Evolutionary conservation across 2,888 invertebrate species (phyloP).

Genomic region (Autographa pulchrina): DNA sequence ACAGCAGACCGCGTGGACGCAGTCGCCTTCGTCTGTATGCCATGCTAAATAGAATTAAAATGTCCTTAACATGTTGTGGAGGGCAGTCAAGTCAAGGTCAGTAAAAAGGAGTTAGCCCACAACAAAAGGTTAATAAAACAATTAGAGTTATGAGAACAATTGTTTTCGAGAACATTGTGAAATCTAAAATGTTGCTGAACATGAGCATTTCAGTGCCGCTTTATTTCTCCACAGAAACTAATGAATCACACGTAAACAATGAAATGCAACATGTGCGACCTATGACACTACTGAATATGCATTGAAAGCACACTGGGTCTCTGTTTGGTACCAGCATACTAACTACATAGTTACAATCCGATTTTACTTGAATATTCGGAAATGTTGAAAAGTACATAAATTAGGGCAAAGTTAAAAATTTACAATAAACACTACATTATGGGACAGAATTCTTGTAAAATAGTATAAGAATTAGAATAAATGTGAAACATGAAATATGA

Average conservation of each 20-base stretch:
- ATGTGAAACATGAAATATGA: conserved; percentile 5
- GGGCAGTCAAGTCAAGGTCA: conserved; percentile 65
- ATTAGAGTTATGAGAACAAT: conserved; percentile 30
- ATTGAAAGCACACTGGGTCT: conserved; percentile 58
- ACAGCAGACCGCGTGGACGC: conserved; percentile 94
- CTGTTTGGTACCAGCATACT: conserved; percentile 47
- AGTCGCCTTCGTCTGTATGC: conserved; percentile 96
- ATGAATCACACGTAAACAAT: conserved; percentile 74
- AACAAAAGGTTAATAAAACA: conserved; percentile 44
- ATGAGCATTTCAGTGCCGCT: conserved; percentile 36
- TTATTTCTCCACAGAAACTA: conserved; percentile 58
- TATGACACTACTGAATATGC: conserved; percentile 74
- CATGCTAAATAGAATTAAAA: conserved; percentile 91
- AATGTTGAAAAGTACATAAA: neutral
- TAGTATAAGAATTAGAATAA: conserved; percentile 19
- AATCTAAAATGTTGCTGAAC: conserved; percentile 36
- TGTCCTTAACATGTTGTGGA: conserved; percentile 77
- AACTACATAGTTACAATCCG: conserved; percentile 28
- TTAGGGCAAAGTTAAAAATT: neutral
- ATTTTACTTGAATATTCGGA: conserved; percentile 23
- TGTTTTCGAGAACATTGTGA: conserved; percentile 36
- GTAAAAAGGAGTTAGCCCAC: conserved; percentile 53
- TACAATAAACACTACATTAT: neutral
- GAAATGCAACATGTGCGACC: conserved; percentile 66
- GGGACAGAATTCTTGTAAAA: conserved; percentile 11